Conservation (phyloP, 2,113 vertebrate species). For the Rhineura floridana region DNA sequence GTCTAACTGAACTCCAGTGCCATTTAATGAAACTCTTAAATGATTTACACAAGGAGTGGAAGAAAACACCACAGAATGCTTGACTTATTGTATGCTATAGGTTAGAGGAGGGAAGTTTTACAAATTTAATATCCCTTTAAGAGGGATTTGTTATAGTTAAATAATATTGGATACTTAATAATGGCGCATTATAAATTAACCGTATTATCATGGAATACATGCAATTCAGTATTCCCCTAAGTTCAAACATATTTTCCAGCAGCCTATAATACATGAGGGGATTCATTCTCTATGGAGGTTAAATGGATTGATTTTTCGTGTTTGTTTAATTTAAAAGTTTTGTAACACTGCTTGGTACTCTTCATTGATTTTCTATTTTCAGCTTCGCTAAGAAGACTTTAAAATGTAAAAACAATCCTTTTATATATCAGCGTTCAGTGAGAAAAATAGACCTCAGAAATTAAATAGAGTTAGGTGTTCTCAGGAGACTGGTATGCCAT, state of each 20-base stretch:
- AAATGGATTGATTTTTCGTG: conserved; percentile 38
- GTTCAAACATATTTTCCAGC: conserved; percentile 19
- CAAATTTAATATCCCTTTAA: too few species aligned
- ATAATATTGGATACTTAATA: conserved; percentile 23
- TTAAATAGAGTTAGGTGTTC: conserved; percentile 25
- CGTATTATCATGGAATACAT: conserved; percentile 22
- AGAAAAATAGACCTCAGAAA: conserved; percentile 23
- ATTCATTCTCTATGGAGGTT: conserved; percentile 35
- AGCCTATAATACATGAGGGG: background rate
- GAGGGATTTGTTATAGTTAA: too few species aligned
- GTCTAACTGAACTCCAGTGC: background rate
- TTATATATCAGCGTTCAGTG: conserved; percentile 7
- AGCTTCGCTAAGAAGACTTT: conserved; percentile 22
- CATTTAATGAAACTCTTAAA: background rate
- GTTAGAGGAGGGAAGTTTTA: background rate
- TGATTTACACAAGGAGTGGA: background rate
- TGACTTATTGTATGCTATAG: background rate
- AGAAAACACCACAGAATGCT: background rate
- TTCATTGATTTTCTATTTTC: conserved; percentile 45
- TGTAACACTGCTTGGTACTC: background rate
- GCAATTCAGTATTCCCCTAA: conserved; percentile 7
- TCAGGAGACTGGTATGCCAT: background rate
- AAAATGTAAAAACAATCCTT: conserved; percentile 7
- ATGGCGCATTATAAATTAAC: conserved; percentile 21
- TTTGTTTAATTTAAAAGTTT: conserved; percentile 36